These are phyloP conservation scores for Callocephalon fimbriatum DNA, from an alignment of 2,113 vertebrate genomes.

Conservation along the genomic window DNA sequence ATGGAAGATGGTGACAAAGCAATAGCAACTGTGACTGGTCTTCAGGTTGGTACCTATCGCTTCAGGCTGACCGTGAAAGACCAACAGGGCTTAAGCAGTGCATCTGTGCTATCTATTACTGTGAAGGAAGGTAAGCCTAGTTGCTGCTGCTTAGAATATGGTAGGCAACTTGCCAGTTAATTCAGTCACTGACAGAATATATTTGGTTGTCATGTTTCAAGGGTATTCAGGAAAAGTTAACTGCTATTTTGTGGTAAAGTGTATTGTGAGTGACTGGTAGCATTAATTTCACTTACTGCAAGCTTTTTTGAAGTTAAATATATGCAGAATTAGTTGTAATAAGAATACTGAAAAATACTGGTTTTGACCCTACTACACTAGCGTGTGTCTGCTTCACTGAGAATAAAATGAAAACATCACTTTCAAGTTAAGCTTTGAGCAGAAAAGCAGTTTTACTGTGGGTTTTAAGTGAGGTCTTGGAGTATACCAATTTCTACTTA, in stretches of 20 bases:
- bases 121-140: constrained; percentile 83
- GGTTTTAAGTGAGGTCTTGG: background rate
- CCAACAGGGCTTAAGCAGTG: constrained; percentile 83
- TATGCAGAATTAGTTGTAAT: background rate
- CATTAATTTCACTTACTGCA: background rate
- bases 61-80: constrained; percentile 86
- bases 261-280: background rate
- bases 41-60: constrained; percentile 82
- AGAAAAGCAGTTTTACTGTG: background rate
- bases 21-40: constrained; percentile 79
- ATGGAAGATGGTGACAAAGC: constrained; percentile 79
- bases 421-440: background rate
- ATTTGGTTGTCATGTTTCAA: background rate
- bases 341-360: background rate
- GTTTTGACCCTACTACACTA: background rate
- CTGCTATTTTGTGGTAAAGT: background rate
- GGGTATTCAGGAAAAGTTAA: background rate
- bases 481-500: background rate
- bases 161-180: background rate
- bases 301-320: background rate
- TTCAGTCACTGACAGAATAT: background rate
- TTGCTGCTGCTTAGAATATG: background rate
- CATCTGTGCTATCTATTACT: constrained; percentile 73
- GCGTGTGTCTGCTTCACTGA: background rate
- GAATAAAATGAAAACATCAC: background rate